These are phyloP conservation scores for Sinella curviseta DNA, from an alignment of 1,140 invertebrate genomes.

Conservation along the genomic window DNA sequence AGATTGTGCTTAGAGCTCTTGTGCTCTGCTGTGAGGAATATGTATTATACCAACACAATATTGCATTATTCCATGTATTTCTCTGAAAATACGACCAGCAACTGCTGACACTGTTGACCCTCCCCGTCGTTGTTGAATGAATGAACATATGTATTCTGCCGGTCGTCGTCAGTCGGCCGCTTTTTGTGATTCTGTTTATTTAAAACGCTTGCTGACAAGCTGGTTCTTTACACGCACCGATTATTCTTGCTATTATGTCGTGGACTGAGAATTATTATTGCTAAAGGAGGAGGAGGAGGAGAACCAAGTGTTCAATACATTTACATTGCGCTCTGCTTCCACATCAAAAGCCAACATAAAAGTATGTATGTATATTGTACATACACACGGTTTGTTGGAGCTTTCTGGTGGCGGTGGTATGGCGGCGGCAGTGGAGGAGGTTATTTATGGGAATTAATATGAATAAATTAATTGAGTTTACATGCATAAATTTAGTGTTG, in stretches of 20 bases:
- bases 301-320: no score
- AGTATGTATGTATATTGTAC: no score
- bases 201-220: slow-evolving; percentile 1
- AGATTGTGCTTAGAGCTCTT: background rate
- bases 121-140: slow-evolving; percentile 6
- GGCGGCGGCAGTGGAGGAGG: background rate
- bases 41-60: no score
- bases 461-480: slow-evolving; percentile 27
- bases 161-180: background rate
- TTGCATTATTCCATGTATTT: no score
- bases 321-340: no score
- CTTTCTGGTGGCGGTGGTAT: no score
- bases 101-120: background rate
- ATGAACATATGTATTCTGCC: slow-evolving; percentile 17
- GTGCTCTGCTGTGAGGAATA: no score
- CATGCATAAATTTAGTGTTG: slow-evolving; percentile 26
- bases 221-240: background rate
- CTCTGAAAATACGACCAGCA: background rate
- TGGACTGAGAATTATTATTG: slow-evolving; percentile 13
- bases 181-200: background rate
- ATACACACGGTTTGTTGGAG: no score
- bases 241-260: background rate
- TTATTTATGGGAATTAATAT: slow-evolving; percentile 25
- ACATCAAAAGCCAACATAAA: no score
- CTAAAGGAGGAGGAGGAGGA: no score